phyloP scores from a whole-genome alignment of 2,797 vertebrate genomes.

The Pipistrellus kuhlii region DNA sequence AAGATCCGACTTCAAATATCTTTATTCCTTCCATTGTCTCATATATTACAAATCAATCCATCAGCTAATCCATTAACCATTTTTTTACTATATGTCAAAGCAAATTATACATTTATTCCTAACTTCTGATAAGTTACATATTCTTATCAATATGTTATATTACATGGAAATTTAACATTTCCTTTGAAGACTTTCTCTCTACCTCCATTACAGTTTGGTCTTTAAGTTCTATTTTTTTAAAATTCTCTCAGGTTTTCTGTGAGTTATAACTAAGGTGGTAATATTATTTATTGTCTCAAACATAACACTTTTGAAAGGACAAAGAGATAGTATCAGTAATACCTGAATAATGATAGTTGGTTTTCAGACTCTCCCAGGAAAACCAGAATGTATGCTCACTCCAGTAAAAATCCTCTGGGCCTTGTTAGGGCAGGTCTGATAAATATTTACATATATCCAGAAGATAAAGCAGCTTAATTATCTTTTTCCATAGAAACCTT shows the following conservation, averaged over 20 bases:
- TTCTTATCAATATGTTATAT: neutral
- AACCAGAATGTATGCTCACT: neutral
- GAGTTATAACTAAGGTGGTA: neutral
- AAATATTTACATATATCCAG: neutral
- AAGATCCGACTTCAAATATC: neutral
- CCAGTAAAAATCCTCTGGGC: neutral
- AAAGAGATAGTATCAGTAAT: neutral
- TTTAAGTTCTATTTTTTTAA: neutral
- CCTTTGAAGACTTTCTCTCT: neutral
- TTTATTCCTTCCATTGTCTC: neutral
- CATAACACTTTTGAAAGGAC: neutral
- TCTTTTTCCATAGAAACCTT: neutral
- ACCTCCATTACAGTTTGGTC: neutral
- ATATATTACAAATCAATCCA: neutral
- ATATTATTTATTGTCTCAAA: neutral
- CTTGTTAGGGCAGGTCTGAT: conserved; percentile 6
- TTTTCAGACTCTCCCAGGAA: neutral
- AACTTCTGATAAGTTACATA: neutral
- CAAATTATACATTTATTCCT: conserved; percentile 12
- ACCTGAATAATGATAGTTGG: neutral
- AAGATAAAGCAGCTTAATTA: conserved; percentile 58
- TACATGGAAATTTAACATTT: neutral
- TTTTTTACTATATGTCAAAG: neutral
- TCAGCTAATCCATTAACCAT: neutral
- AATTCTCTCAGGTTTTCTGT: neutral